phyloP scores from a whole-genome alignment of 2,797 vertebrate species.

The Galago senegalensis region DNA sequence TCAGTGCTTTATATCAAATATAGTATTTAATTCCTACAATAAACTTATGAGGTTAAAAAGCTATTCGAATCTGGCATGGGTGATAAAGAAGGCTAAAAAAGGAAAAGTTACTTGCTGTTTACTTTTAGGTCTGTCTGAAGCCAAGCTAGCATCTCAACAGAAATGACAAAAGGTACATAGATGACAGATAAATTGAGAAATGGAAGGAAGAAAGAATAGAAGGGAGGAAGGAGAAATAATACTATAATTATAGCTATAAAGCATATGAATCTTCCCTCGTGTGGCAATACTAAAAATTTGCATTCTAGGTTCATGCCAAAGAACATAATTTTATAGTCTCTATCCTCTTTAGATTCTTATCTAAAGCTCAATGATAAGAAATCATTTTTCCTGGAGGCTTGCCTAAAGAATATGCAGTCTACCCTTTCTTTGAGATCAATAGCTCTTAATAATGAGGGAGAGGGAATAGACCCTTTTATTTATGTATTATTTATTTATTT shows the following conservation, averaged over 20 bases:
- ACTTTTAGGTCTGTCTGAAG: slow-evolving; percentile 1
- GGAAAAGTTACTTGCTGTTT: background rate
- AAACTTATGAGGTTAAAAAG: background rate
- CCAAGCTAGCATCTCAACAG: background rate
- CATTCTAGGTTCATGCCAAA: slow-evolving; percentile 53
- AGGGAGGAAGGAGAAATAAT: background rate
- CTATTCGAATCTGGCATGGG: background rate
- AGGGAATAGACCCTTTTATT: slow-evolving; percentile 12
- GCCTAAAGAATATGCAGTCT: slow-evolving; percentile 57
- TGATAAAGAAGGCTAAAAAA: slow-evolving; percentile 14
- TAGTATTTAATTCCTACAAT: background rate
- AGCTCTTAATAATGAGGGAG: slow-evolving; percentile 64
- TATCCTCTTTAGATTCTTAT: slow-evolving; percentile 23
- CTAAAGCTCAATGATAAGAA: slow-evolving; percentile 60
- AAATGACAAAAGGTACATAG: slow-evolving; percentile 8
- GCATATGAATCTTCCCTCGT: background rate
- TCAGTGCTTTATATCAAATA: slow-evolving; percentile 35
- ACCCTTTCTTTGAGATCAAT: slow-evolving; percentile 57
- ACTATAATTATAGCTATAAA: background rate
- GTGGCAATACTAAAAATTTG: slow-evolving; percentile 34
- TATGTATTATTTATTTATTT: too few species aligned
- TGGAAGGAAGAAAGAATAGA: background rate
- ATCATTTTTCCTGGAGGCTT: slow-evolving; percentile 55
- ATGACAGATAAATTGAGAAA: background rate
- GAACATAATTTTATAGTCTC: slow-evolving; percentile 43